Evolutionary conservation across 2,113 vertebrate species (phyloP), one percentile per base, ranked within the genome.

Genomic region (Elephantulus edwardii): DNA sequence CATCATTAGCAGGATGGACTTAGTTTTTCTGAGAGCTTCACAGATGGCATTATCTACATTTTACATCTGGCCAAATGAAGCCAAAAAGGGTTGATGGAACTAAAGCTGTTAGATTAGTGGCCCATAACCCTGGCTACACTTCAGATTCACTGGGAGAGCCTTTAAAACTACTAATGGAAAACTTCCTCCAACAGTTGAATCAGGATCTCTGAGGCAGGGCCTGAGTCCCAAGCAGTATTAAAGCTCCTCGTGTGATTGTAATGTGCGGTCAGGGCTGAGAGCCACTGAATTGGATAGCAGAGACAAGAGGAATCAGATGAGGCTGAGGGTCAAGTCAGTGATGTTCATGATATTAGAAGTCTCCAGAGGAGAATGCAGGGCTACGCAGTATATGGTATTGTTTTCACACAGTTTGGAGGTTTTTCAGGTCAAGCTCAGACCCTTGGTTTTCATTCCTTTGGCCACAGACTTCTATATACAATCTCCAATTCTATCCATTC

Each of bases 51-150:
- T 33, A 35, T 64, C 79, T 88, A 50, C 76, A 28, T 54, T 66
- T 66, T 81, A 80, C 75, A 72, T 78, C 88, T 62, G 79, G 75
- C 40, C 80, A 82, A 35, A 88, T 86, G 54, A 81, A 86, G 76
- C 38, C 7, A 2, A 35, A 83, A 56, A 91, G 20, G 19, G 76
- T 3, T 9, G 46, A 88, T 44, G 62, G 75, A 62, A 74, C 72
- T 44, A 3, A 71, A 56, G 17, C 54, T 30, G 8, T 70, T 78
- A 79, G 74, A 64, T 35, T 84, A 85, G 78, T 44, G 85, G 71
- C 54, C 91, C 17, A 0, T 60, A 60, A 83, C 60, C 58, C 46
- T 66, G 5, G 46, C 33, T 85, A 52, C 2, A 0, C 40, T 82
- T 88, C 71, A 75, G 75, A 44, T 54, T 30, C 70, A 66, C 26